phyloP scores from a whole-genome alignment of 2,113 vertebrate genomes.

The Hemichromis elongatus region DNA sequence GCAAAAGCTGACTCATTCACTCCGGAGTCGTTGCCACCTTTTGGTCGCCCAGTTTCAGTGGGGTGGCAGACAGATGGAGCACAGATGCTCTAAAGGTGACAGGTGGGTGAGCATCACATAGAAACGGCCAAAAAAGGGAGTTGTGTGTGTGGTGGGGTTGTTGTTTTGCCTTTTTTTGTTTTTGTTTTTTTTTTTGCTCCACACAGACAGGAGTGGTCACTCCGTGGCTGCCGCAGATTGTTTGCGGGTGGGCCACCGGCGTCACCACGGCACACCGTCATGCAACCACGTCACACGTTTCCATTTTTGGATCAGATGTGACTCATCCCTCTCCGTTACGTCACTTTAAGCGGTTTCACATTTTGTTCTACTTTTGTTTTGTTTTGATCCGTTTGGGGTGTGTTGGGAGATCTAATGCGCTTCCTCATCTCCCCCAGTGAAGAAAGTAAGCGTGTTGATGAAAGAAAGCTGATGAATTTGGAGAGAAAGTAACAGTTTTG shows the following conservation, averaged over 20 bases:
- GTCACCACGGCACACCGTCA: background rate
- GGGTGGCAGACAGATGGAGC: background rate
- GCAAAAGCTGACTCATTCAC: background rate
- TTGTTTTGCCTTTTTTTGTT: background rate
- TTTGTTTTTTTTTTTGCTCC: background rate
- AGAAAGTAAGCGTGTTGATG: background rate
- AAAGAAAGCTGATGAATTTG: background rate
- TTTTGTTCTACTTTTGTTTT: background rate
- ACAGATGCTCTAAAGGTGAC: background rate
- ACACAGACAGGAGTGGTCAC: background rate
- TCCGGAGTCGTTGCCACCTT: background rate
- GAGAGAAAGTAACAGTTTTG: background rate
- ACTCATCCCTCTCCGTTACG: background rate
- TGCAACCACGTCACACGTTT: background rate
- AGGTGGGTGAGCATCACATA: background rate
- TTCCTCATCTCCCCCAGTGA: background rate
- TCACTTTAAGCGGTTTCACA: background rate
- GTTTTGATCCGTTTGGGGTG: background rate
- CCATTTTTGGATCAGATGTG: background rate
- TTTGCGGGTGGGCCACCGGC: constrained; percentile 9
- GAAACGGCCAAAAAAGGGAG: background rate
- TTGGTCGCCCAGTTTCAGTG: background rate
- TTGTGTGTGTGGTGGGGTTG: background rate
- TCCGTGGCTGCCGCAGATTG: background rate
- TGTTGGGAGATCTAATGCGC: background rate